Conservation (phyloP, 1,140 invertebrate species). For the Drosophila biarmipes region DNA sequence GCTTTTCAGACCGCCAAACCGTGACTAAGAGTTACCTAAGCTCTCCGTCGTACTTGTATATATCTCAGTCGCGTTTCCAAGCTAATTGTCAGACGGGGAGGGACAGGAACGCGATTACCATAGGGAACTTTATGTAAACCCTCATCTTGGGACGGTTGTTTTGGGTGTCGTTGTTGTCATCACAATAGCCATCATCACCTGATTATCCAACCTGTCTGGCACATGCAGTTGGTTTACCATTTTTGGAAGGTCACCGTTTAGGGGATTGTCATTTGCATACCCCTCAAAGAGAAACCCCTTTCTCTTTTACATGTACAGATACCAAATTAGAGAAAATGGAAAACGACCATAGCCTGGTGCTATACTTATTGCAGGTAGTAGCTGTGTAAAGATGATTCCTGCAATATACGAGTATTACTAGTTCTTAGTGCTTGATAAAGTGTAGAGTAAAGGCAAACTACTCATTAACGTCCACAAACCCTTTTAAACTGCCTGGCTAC, state of each 20-base stretch:
- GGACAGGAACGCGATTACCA: slow-evolving; percentile 64
- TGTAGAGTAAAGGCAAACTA: too few relatives aligned
- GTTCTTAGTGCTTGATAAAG: too few relatives aligned
- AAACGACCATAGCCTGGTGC: not conserved
- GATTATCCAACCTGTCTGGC: slow-evolving; percentile 27
- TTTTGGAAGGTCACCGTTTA: slow-evolving; percentile 42
- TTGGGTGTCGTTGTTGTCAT: slow-evolving; percentile 27
- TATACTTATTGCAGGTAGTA: not conserved
- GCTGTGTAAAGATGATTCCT: too few relatives aligned
- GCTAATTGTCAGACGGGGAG: slow-evolving; percentile 60
- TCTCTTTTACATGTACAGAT: slow-evolving; percentile 9
- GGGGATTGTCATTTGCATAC: slow-evolving; percentile 34
- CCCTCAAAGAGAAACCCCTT: slow-evolving; percentile 40
- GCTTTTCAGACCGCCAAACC: slow-evolving; percentile 67
- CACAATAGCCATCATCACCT: slow-evolving; percentile 19
- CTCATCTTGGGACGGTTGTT: slow-evolving; percentile 27
- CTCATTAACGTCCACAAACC: too few relatives aligned
- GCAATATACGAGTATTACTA: too few relatives aligned
- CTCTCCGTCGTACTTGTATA: slow-evolving; percentile 16
- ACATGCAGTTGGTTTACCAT: slow-evolving; percentile 11
- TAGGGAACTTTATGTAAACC: slow-evolving; percentile 67
- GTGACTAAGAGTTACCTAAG: slow-evolving; percentile 81
- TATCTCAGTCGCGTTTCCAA: slow-evolving; percentile 42
- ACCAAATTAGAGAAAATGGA: slow-evolving; percentile 1
- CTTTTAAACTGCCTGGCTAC: too few relatives aligned